Evolutionary conservation across 2,888 invertebrate genomes (phyloP).

Genomic region (Cordilura impudica): DNA sequence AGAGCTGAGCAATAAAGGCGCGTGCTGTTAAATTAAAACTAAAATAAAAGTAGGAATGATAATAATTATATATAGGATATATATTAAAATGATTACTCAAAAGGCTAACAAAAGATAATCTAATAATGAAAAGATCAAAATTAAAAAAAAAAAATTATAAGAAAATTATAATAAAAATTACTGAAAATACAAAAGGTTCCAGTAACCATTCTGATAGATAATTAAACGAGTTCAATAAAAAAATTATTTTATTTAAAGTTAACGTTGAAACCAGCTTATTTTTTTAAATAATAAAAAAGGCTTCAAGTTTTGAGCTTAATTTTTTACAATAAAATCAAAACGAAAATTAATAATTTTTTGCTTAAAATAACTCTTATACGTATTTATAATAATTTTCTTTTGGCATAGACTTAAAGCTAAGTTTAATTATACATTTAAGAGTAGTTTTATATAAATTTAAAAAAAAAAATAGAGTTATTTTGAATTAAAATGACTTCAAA

Average conservation of each 20-base stretch:
- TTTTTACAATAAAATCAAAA: slow-evolving; percentile 29
- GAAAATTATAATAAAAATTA: not conserved
- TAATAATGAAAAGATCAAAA: slow-evolving; percentile 42
- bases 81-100: slow-evolving; percentile 42
- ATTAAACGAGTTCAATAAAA: slow-evolving; percentile 9
- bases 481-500: slow-evolving; percentile 55
- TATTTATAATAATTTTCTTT: slow-evolving; percentile 37
- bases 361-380: slow-evolving; percentile 42
- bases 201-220: slow-evolving; percentile 35
- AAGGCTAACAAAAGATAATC: slow-evolving; percentile 52
- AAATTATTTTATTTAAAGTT: slow-evolving; percentile 4
- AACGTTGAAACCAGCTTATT: slow-evolving; percentile 27
- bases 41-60: slow-evolving; percentile 54
- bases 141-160: slow-evolving; percentile 7
- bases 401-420: slow-evolving; percentile 42
- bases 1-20: slow-evolving; percentile 37
- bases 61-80: slow-evolving; percentile 57
- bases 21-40: slow-evolving; percentile 23
- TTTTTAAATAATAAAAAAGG: slow-evolving; percentile 34
- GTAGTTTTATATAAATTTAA: slow-evolving; percentile 49
- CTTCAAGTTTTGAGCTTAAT: slow-evolving; percentile 50
- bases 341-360: slow-evolving; percentile 38
- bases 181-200: not conserved
- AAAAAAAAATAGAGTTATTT: slow-evolving; percentile 42
- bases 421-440: slow-evolving; percentile 41